Evolutionary conservation across 37 sponge, comb jelly and placozoan genomes (phyloP), one percentile per base, ranked within the genome.

Genomic region (Spongilla lacustris): DNA sequence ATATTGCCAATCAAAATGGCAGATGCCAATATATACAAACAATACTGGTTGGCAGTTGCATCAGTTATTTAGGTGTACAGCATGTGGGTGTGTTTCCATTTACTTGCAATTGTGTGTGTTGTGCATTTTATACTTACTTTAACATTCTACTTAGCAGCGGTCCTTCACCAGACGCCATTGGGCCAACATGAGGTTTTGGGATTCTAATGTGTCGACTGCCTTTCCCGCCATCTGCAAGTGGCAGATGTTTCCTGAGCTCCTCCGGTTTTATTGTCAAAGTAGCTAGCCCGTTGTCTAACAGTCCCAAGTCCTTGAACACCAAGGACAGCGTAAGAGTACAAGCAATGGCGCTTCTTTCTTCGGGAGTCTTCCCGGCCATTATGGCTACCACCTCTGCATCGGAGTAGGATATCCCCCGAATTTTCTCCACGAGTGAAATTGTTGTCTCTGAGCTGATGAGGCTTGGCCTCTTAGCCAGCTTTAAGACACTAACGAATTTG

Each of bases 101-200:
- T n/a, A n/a, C n/a, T n/a, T n/a, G n/a, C n/a, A n/a, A n/a, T n/a
- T n/a, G n/a, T n/a, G n/a, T n/a, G n/a, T n/a, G n/a, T n/a, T n/a
- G n/a, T n/a, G n/a, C n/a, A 77, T 22, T 77, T 0, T 33, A 27
- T 35, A 89, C 93, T 89, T 82, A 93, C 93, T 84, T 76, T 27
- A 46, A 10, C 46, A 93, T 17, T 79, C 66, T 69, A 28, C 79
- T 33, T 36, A 93, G 74, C 0, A 93, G 58, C 6, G 93, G 93
- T 0, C 87, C 87, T 3, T 71, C 80, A 11, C 90, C 90, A 29
- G 34, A 32, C 2, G 82, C 74, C 33, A 93, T 22, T 0, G 93
- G 93, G 0, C 93, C 93, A 34, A 35, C 29, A 66, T 84, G 82
- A 2, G 76, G 68, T 28, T 31, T 21, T 17, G 93, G 93, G 13